Evolutionary conservation across 2,888 invertebrate genomes (phyloP).

Genomic region (Notodromas monacha): DNA sequence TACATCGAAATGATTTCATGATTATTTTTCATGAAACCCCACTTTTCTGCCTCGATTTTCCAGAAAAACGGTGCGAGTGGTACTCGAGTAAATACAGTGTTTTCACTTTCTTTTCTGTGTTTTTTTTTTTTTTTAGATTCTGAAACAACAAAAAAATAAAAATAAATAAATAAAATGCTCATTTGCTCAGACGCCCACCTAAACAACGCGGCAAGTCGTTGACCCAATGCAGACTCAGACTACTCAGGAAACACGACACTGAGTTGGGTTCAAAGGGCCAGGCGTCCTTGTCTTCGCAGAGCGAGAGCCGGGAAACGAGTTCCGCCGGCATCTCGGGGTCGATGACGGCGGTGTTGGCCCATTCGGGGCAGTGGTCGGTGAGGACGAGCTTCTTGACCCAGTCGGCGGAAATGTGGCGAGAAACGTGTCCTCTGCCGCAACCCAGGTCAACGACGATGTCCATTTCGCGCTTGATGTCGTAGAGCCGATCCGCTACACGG

Average conservation of each 20-base stretch:
- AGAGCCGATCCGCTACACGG: conserved; percentile 1
- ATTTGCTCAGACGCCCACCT: too few species aligned
- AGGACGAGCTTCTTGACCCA: not conserved
- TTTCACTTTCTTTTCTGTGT: too few species aligned
- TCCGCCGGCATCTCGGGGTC: not conserved
- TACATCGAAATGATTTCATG: too few species aligned
- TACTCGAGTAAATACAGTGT: too few species aligned
- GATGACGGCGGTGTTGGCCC: not conserved
- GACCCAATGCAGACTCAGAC: conserved; percentile 1
- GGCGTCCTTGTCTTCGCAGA: not conserved
- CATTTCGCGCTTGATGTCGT: not conserved
- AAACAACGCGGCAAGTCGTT: not conserved
- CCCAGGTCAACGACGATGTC: not conserved
- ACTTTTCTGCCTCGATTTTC: too few species aligned
- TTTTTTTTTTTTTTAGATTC: too few species aligned
- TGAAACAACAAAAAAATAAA: too few species aligned
- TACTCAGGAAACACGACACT: not conserved
- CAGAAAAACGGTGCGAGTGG: too few species aligned
- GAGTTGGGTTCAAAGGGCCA: not conserved
- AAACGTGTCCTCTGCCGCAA: not conserved
- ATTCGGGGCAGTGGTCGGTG: not conserved
- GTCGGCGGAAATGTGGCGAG: not conserved
- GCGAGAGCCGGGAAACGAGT: too few species aligned
- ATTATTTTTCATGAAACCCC: too few species aligned
- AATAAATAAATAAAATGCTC: too few species aligned